phyloP scores from a whole-genome alignment of 2,797 vertebrate species.

The Spondyliosoma cantharus region DNA sequence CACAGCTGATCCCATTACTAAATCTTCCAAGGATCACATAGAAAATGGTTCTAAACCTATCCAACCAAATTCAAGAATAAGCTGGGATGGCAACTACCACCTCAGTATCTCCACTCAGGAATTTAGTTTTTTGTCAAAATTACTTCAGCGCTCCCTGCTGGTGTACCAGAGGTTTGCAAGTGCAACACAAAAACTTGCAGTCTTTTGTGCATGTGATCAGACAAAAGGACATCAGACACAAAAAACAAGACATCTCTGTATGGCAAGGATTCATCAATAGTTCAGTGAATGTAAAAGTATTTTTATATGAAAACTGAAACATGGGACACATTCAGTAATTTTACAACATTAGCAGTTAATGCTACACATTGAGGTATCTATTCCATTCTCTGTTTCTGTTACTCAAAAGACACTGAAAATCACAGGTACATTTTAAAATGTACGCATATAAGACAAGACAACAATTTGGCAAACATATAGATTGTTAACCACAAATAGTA shows the following conservation, averaged over 20 bases:
- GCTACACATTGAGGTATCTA: constrained; percentile 76
- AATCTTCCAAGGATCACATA: constrained; percentile 15
- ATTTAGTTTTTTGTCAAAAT: background rate
- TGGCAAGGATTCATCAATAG: background rate
- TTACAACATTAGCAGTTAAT: constrained; percentile 66
- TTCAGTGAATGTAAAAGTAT: constrained; percentile 49
- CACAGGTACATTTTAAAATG: constrained; percentile 57
- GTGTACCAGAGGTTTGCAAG: constrained; percentile 31
- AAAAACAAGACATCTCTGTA: background rate
- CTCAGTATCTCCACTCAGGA: constrained; percentile 6
- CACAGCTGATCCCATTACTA: constrained; percentile 17
- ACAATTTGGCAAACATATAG: constrained; percentile 53
- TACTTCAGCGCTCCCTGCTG: constrained; percentile 64
- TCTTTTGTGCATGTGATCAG: background rate
- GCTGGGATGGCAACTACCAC: constrained; percentile 15
- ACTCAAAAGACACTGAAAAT: constrained; percentile 55
- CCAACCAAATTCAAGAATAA: constrained; percentile 18
- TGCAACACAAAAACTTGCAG: constrained; percentile 7
- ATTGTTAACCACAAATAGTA: constrained; percentile 62
- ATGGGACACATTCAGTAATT: constrained; percentile 60
- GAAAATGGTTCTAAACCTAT: constrained; percentile 12
- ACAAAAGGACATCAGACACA: constrained; percentile 14
- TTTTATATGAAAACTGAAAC: constrained; percentile 67
- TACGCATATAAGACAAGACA: constrained; percentile 49
- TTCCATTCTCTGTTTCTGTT: constrained; percentile 37